Conservation (phyloP, 2,888 invertebrate species). For the Lasioglossum oenotherae region DNA sequence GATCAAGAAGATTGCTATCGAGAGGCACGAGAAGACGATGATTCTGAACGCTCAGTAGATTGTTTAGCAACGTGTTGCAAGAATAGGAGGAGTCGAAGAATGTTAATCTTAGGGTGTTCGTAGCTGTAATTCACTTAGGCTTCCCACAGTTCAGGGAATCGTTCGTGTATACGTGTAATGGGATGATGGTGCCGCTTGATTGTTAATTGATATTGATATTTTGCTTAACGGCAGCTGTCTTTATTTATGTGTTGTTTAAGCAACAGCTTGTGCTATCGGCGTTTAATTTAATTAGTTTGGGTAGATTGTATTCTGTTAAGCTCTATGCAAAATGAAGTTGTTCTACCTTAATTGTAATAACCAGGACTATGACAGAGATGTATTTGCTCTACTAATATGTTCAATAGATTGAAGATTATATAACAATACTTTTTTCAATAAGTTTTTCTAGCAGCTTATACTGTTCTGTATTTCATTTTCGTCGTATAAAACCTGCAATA, state of each 20-base stretch:
- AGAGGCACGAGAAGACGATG: slow-evolving; percentile 80
- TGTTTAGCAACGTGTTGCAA: neutral
- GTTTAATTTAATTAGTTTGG: neutral
- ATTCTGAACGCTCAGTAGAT: slow-evolving; percentile 74
- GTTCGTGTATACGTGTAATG: neutral
- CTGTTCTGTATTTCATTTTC: neutral
- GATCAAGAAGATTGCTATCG: slow-evolving; percentile 81
- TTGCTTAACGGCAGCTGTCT: neutral
- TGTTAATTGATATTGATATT: neutral
- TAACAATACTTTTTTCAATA: neutral
- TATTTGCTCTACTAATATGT: too few relatives aligned
- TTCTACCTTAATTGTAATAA: neutral
- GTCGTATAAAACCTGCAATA: neutral
- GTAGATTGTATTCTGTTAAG: neutral
- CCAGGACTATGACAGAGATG: too few relatives aligned
- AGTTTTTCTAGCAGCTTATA: too few relatives aligned
- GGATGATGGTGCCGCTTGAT: neutral
- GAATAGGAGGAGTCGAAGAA: neutral
- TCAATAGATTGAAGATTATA: neutral
- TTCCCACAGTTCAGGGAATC: neutral
- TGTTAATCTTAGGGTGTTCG: neutral
- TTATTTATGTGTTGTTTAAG: neutral
- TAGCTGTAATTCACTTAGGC: neutral
- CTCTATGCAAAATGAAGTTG: neutral
- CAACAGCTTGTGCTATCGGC: neutral